phyloP scores from a whole-genome alignment of 2,888 invertebrate species.

The Bugula neritina region DNA sequence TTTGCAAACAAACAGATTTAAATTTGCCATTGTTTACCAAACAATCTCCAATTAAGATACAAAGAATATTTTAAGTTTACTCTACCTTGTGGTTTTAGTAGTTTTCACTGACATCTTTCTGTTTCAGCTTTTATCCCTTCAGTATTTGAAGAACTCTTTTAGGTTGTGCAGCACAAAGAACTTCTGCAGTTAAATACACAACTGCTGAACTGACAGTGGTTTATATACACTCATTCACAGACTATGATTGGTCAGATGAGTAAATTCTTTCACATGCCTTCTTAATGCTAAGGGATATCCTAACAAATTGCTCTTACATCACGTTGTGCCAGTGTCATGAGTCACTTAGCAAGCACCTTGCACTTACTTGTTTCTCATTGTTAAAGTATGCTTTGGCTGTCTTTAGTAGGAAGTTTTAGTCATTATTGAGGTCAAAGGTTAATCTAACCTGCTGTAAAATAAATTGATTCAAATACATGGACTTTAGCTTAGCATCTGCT shows the following conservation, averaged over 20 bases:
- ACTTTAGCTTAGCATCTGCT: no score
- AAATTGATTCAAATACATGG: background rate
- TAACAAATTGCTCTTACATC: conserved; percentile 27
- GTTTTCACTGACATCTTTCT: background rate
- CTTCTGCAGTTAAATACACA: no score
- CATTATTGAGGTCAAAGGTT: background rate
- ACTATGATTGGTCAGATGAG: background rate
- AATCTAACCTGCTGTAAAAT: background rate
- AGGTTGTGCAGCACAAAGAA: no score
- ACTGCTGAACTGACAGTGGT: background rate
- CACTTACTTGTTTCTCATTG: no score
- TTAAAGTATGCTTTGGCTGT: no score
- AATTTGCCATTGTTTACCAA: no score
- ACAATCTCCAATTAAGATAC: no score
- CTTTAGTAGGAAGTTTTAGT: background rate
- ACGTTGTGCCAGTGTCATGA: conserved; percentile 13
- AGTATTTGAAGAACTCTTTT: background rate
- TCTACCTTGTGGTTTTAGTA: conserved; percentile 15
- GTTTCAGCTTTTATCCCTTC: background rate
- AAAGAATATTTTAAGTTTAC: background rate
- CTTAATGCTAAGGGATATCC: conserved; percentile 27
- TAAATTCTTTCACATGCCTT: background rate
- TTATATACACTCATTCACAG: background rate
- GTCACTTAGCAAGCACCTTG: no score
- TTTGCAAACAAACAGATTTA: no score